These are phyloP conservation scores for Drosophila insularis DNA, from an alignment of 1,140 invertebrate genomes.

Conservation along the genomic window DNA sequence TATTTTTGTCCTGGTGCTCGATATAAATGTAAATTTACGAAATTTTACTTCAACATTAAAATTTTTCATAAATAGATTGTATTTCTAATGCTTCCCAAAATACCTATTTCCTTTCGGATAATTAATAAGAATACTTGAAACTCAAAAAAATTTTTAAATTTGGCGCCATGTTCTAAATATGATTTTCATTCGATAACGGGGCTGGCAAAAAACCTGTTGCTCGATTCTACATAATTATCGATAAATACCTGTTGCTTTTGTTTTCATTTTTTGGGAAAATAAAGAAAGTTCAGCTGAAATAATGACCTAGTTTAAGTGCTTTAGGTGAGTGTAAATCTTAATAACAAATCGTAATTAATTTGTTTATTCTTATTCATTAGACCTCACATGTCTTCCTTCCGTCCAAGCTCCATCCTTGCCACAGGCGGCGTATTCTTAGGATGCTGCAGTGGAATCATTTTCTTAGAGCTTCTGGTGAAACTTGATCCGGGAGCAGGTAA, in stretches of 20 bases:
- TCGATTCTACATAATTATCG: slow-evolving; percentile 5
- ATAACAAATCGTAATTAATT: neutral
- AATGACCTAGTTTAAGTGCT: slow-evolving; percentile 14
- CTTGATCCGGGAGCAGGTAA: slow-evolving; percentile 95
- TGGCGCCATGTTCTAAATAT: neutral
- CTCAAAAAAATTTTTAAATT: neutral
- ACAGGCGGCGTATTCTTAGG: slow-evolving; percentile 89
- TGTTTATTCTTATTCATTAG: neutral
- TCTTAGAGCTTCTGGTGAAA: slow-evolving; percentile 93
- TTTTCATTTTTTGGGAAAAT: slow-evolving; percentile 49
- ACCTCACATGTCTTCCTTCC: slow-evolving; percentile 37
- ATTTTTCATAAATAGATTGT: neutral
- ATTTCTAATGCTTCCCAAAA: neutral
- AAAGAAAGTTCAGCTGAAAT: slow-evolving; percentile 40
- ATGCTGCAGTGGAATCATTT: slow-evolving; percentile 95
- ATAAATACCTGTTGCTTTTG: slow-evolving; percentile 57
- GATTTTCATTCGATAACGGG: neutral
- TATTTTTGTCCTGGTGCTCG: slow-evolving; percentile 26
- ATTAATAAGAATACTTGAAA: too few species aligned
- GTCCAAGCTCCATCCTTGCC: slow-evolving; percentile 40
- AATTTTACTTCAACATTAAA: neutral
- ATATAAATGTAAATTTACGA: slow-evolving; percentile 36
- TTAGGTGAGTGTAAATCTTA: slow-evolving; percentile 17
- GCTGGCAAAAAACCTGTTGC: neutral
- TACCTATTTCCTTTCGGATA: neutral